Evolutionary conservation across 2,113 vertebrate species (phyloP), one percentile per base, ranked within the genome.

Genomic region (Daboia siamensis): DNA sequence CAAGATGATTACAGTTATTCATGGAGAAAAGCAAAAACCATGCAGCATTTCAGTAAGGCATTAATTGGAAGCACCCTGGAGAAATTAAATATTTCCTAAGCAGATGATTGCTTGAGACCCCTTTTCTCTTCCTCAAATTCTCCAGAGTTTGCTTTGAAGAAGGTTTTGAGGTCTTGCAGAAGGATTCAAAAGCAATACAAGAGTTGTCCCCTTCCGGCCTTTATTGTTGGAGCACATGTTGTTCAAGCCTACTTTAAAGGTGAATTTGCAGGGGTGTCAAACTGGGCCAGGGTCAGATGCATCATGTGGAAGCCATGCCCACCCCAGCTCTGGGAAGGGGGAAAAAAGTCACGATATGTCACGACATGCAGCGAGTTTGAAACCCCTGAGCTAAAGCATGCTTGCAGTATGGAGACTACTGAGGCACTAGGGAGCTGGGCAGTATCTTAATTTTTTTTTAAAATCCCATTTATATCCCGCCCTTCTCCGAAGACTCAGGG

Each of bases 1-100:
- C 95, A 80, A 96, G 93, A 96, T 96, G 57, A 59, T 97, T 97
- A 96, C 80, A 96, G 93, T 86, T 91, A 88, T 91, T 93, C 95
- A 94, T 91, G 91, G 91, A 93, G 51, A 69, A 93, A 95, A 97
- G 91, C 94, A 86, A 90, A 69, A 97, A 96, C 96, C 96, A 94
- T 94, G 95, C 95, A 95, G 91, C 5, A 95, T 90, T 95, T 93
- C 92, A 93, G 90, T 90, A 93, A 96, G 93, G 91, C 95, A 94
- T 95, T 97, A 96, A 95, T 90, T 85, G 86, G 96, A 96, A 96
- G 95, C 90, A 96, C 1, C 23, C 52, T 39, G 54, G 54, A 33
- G n/a, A 88, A 88, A 88, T 88, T 33, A n/a, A 57, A 12, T 39
- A 44, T 23, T 59, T 59, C 21, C 39, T 48, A 24, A 24, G 17